A percentile compares a stretch with the other conserved stretches of the same genome.
Evolutionary conservation across 1,140 invertebrate genomes (phyloP).

Genomic region (Drosophila navojoa): DNA sequence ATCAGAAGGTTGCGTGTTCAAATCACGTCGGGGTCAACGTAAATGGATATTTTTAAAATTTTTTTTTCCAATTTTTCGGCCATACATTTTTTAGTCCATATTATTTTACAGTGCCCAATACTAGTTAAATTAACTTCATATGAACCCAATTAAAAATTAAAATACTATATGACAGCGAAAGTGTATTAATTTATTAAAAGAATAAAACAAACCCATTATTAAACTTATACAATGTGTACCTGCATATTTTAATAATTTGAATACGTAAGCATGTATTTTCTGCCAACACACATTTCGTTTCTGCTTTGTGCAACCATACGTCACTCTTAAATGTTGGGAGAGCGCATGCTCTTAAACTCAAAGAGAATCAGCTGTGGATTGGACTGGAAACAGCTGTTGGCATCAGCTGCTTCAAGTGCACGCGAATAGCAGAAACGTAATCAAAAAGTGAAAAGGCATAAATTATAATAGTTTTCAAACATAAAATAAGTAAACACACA

Average conservation of each 20-base stretch:
- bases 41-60: no score
- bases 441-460: slow-evolving; percentile 4
- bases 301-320: neutral
- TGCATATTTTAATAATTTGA: neutral
- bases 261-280: neutral
- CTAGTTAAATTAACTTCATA: no score
- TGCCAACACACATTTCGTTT: neutral
- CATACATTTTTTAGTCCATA: no score
- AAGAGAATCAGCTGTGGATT: slow-evolving; percentile 10
- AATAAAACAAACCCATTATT: no score
- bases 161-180: no score
- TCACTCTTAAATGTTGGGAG: slow-evolving; percentile 1
- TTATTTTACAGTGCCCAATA: no score
- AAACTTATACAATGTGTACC: no score
- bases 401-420: slow-evolving; percentile 53
- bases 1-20: slow-evolving; percentile 99
- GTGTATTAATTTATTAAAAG: no score
- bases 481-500: neutral
- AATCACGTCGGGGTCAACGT: slow-evolving; percentile 98
- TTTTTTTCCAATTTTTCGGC: neutral
- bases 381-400: slow-evolving; percentile 34
- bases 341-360: neutral
- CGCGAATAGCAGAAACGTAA: neutral
- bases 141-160: no score
- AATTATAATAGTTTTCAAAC: neutral